Base-by-base conservation (phyloP, 2,113 vertebrate genomes). In the Forbesichthys agassizii region DNA sequence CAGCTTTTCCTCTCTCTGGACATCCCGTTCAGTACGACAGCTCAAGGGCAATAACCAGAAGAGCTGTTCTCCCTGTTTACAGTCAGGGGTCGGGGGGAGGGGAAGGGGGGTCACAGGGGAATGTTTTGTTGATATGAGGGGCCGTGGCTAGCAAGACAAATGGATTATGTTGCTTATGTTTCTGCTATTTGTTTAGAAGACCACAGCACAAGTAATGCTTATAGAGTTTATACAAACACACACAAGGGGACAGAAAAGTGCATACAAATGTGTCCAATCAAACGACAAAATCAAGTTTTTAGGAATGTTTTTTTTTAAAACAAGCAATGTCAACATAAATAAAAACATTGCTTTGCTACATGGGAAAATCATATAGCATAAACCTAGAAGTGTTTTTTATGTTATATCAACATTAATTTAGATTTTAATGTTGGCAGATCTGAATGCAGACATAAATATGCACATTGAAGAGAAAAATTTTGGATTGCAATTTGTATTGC, bases 121-220 rank as follows among this genome's bases (percentile, higher is more conserved):
- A 75, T 49, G 69, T 12, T 76, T 42, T 42, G 36, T 74, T 57
- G 71, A 72, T 77, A 60, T 1, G 61, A 46, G 55, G 10, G 54
- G 56, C 16, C n/a, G 3, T 1, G 48, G 66, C 59, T 53, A n/a
- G 62, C 69, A 47, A 61, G 64, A 48, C 33, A 57, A 61, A 57
- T 4, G 52, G 53, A 72, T 64, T 58, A 33, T 18, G 0, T 36
- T 84, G 84, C 80, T 80, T 66, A 61, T 69, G 54, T 78, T 79
- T 18, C 56, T 73, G 18, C 48, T 51, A 20, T 73, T 52, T 69
- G 52, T 58, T 73, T 56, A 51, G n/a, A 18, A n/a, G 33, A 64
- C 49, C 11, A 18, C 9, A n/a, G 36, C 64, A 6, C 7, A 51
- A 33, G 48, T 48, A 27, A 64, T 4, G 20, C 11, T 10, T 27